Conservation (phyloP, 1,140 invertebrate species). For the Ceratoteleas bidentatus region DNA sequence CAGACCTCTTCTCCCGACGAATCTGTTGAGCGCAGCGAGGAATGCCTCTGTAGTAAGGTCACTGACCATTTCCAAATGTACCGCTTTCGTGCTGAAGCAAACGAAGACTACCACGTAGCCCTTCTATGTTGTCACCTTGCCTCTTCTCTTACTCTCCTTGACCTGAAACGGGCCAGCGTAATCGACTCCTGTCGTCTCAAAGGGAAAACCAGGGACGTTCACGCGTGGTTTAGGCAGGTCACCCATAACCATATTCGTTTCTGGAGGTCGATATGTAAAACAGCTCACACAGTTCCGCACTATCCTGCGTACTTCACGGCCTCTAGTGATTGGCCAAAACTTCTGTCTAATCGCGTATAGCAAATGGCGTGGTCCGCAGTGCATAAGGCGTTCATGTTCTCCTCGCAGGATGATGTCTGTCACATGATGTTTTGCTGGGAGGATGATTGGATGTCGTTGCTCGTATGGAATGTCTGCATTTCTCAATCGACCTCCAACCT, state of each 20-base stretch:
- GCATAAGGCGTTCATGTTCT: too few relatives aligned
- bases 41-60: neutral
- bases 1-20: neutral
- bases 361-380: too few relatives aligned
- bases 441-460: slow-evolving; percentile 76
- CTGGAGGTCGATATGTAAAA: slow-evolving; percentile 56
- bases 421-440: slow-evolving; percentile 67
- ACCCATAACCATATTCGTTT: slow-evolving; percentile 68
- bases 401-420: slow-evolving; percentile 70
- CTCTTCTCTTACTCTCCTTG: slow-evolving; percentile 46
- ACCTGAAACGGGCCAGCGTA: slow-evolving; percentile 67
- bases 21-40: neutral
- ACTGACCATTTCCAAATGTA: neutral
- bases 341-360: slow-evolving; percentile 43
- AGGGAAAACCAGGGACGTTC: slow-evolving; percentile 57
- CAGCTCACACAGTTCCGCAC: slow-evolving; percentile 73
- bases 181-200: slow-evolving; percentile 67
- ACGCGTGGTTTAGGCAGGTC: slow-evolving; percentile 61
- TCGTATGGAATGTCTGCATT: slow-evolving; percentile 23
- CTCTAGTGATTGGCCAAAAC: slow-evolving; percentile 63
- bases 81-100: neutral
- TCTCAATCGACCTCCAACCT: neutral
- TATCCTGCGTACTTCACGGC: slow-evolving; percentile 49
- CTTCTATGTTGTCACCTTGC: neutral
- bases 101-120: neutral